Percentiles rank a stretch among this genome's conserved stretches.
phyloP scores from a whole-genome alignment of 2,797 vertebrate species.

The Bovichtus variegatus region DNA sequence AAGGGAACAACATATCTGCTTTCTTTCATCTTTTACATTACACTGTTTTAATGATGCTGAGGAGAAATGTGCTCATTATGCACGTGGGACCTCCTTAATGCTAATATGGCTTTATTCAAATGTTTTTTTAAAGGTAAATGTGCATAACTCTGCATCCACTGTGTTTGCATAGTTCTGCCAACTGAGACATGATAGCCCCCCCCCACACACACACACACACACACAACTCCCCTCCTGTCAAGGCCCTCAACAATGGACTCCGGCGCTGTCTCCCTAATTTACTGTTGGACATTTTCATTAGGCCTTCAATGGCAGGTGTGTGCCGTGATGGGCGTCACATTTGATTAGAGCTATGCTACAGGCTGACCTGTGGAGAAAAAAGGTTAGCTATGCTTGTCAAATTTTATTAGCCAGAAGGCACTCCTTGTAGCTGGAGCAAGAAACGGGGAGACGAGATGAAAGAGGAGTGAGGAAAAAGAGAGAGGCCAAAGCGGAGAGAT shows the following conservation, averaged over 20 bases:
- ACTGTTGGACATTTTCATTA: conserved; percentile 84
- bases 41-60: conserved; percentile 46
- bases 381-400: conserved; percentile 93
- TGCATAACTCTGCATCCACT: conserved; percentile 1
- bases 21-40: conserved; percentile 36
- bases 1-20: conserved; percentile 29
- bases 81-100: conserved; percentile 7
- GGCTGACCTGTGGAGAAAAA: conserved; percentile 84
- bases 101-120: conserved; percentile 8
- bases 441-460: conserved; percentile 69
- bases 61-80: conserved; percentile 28
- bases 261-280: conserved; percentile 76
- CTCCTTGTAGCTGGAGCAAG: conserved; percentile 68
- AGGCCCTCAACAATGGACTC: conserved; percentile 48
- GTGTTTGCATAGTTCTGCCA: conserved; percentile 38
- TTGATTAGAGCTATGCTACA: conserved; percentile 85
- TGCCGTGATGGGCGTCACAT: conserved; percentile 89
- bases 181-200: conserved; percentile 18
- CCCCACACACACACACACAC: too few relatives aligned
- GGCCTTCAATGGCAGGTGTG: conserved; percentile 81
- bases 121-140: conserved; percentile 29
- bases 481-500: conserved; percentile 43
- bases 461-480: conserved; percentile 38
- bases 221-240: conserved; percentile 27
- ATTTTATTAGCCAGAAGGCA: conserved; percentile 86